phyloP scores from a whole-genome alignment of 2,888 invertebrate genomes.

The Papilio gigon region DNA sequence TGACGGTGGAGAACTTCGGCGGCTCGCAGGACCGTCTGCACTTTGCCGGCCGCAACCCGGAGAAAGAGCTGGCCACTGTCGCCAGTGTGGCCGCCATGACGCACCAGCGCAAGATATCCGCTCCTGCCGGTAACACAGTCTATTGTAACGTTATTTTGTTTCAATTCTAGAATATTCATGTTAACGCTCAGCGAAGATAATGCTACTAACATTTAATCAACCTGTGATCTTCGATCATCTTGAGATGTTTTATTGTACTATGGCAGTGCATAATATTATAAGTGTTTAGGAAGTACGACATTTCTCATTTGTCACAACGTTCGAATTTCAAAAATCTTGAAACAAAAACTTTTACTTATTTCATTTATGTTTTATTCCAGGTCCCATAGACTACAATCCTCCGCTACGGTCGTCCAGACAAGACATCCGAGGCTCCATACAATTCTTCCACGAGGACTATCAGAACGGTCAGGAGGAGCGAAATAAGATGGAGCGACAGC shows the following conservation, averaged over 20 bases:
- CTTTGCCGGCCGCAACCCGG: slow-evolving; percentile 91
- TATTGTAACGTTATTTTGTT: not conserved
- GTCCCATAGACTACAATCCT: slow-evolving; percentile 84
- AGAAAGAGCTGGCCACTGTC: slow-evolving; percentile 85
- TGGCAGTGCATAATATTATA: no score
- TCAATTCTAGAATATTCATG: no score
- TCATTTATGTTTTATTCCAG: slow-evolving; percentile 50
- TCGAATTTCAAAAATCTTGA: no score
- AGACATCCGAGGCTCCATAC: slow-evolving; percentile 87
- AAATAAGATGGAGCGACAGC: slow-evolving; percentile 81
- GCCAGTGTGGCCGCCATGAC: slow-evolving; percentile 83
- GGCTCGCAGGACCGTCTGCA: slow-evolving; percentile 95
- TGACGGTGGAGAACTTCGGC: slow-evolving; percentile 96
- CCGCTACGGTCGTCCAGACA: slow-evolving; percentile 88
- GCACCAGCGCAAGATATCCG: slow-evolving; percentile 75
- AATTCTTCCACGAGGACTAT: slow-evolving; percentile 85
- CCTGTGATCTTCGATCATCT: no score
- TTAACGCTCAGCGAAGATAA: no score
- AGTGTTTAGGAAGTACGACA: no score
- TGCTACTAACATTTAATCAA: no score
- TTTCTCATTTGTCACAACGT: not conserved
- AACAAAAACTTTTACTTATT: not conserved
- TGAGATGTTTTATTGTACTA: no score
- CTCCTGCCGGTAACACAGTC: slow-evolving; percentile 70
- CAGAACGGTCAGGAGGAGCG: slow-evolving; percentile 71